Conservation (phyloP, 2,797 vertebrate species). For the Cichlasoma orientale region DNA sequence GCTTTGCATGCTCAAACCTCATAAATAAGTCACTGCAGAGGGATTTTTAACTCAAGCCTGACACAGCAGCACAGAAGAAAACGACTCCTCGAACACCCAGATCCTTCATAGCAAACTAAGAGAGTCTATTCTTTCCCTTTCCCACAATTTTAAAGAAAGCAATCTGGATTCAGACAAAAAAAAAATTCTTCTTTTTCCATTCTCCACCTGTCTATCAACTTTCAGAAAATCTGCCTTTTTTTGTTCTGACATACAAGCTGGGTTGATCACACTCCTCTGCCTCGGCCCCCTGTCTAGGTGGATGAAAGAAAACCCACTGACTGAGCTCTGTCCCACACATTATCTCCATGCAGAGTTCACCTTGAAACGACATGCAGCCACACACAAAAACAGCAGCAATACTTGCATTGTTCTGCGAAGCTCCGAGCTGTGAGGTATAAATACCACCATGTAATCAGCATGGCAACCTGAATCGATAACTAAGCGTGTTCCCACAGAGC, state of each 20-base stretch:
- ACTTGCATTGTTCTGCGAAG: conserved; percentile 79
- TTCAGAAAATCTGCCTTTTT: too few species aligned
- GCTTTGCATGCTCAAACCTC: conserved; percentile 20
- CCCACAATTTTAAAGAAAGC: not conserved
- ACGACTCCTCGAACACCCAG: not conserved
- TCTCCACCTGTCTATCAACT: too few species aligned
- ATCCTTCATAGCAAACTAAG: not conserved
- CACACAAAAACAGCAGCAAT: conserved; percentile 51
- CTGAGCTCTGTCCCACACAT: conserved; percentile 3
- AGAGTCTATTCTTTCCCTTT: not conserved
- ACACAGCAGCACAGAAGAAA: conserved; percentile 16
- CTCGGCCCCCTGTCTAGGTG: too few species aligned
- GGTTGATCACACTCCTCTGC: too few species aligned
- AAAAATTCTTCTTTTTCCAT: too few species aligned
- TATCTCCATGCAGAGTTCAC: conserved; percentile 44
- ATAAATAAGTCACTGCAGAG: conserved; percentile 36
- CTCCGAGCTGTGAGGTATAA: conserved; percentile 78
- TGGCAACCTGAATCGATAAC: conserved; percentile 58
- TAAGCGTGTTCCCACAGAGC: conserved; percentile 41
- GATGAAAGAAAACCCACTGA: not conserved
- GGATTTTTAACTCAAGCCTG: conserved; percentile 21
- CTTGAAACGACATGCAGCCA: conserved; percentile 57
- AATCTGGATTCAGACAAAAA: not conserved
- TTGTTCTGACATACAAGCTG: too few species aligned
- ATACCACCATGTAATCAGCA: conserved; percentile 82